Evolutionary conservation across 2,797 vertebrate species (phyloP), one percentile per base, ranked within the genome.

Genomic region (Cryptoprocta ferox): DNA sequence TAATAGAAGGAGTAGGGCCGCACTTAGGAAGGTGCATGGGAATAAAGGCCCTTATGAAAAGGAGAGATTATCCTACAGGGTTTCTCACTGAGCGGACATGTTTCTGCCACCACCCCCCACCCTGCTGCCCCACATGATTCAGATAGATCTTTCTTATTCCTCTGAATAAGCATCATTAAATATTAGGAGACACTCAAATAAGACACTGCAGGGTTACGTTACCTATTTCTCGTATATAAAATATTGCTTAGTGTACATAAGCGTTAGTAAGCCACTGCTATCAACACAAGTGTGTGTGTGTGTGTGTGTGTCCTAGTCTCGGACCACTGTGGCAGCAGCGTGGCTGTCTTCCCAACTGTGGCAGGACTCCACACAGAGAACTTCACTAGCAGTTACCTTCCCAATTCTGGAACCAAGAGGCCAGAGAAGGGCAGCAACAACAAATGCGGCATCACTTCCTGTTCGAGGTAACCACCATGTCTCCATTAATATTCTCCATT

Each of bases 111-210:
- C 42, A 32, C 2, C 7, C 48, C 26, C 18, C 28, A 30, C 26
- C 24, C 3, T 19, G 16, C 2, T 32, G 28, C n/a, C 75, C 32
- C 37, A 56, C 19, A 3, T 21, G 32, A 88, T 35, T 79, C 70
- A 90, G 35, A 79, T 35, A 5, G 14, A 48, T 35, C 28, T 39
- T 18, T 81, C 50, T 75, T 61, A 35, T 50, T 68, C 65, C 82
- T 75, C 24, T 92, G 79, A 89, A n/a, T 79, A 68, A 83, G 56
- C 59, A 73, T 12, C n/a, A 59, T 68, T 93, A 91, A 91, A n/a
- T 68, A 86, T 80, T 9, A 95, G 48, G n/a, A 28, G 24, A 75
- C 24, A 84, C 45, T 95, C 87, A 75, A 66, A 45, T 73, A 39
- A 91, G 63, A 70, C 56, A 90, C 6, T 79, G 66, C 28, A 78